Conservation (phyloP, 2,113 vertebrate genomes). For the Corvus moneduloides region DNA sequence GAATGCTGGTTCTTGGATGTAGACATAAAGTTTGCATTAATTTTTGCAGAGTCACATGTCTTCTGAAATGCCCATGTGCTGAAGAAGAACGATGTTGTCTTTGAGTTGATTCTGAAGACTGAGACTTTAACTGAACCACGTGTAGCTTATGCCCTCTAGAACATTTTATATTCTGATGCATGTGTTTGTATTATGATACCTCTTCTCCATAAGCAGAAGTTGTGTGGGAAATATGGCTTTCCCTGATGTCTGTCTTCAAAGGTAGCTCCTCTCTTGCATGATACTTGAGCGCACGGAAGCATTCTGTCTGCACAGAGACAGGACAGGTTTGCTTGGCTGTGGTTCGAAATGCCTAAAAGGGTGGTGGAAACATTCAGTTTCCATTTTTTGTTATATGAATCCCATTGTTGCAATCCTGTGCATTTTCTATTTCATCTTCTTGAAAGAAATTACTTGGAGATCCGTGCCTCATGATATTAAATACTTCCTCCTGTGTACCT, state of each 20-base stretch:
- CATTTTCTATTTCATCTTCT: background rate
- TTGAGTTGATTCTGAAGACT: background rate
- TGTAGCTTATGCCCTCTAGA: background rate
- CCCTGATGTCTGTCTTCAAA: background rate
- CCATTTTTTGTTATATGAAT: background rate
- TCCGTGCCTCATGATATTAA: background rate
- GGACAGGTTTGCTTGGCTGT: background rate
- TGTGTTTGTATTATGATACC: fast-evolving
- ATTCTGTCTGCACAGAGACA: background rate
- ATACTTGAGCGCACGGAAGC: background rate
- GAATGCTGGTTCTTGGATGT: background rate
- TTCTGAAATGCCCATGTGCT: background rate
- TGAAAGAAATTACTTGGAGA: background rate
- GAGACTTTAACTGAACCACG: background rate
- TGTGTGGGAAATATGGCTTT: background rate
- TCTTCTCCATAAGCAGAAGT: background rate
- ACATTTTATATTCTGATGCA: background rate
- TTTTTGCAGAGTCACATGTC: fast-evolving
- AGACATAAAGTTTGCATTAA: background rate
- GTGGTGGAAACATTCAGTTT: background rate
- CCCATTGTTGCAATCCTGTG: background rate
- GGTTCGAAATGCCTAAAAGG: background rate
- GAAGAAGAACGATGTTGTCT: background rate
- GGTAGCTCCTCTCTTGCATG: background rate
- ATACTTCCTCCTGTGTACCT: background rate